Percentiles rank a stretch among this genome's conserved stretches.
phyloP scores from a whole-genome alignment of 2,797 vertebrate genomes.

The Anniella stebbinsi region DNA sequence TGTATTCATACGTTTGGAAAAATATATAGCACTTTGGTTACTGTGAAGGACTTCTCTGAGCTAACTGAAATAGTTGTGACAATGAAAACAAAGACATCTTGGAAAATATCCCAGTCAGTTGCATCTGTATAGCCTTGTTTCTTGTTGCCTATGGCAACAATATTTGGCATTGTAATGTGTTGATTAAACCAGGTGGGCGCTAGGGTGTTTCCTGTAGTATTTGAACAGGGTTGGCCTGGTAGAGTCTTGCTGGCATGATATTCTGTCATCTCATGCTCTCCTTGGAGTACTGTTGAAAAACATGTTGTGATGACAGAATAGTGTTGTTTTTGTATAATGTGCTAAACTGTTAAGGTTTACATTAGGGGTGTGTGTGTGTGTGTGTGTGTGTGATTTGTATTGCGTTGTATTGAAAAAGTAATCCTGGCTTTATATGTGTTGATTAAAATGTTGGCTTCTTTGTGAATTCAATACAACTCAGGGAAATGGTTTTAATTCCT shows the following conservation, averaged over 20 bases:
- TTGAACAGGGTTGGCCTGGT: neutral
- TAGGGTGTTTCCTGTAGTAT: neutral
- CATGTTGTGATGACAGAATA: neutral
- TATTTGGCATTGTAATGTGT: neutral
- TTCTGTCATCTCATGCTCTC: neutral
- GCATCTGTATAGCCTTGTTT: neutral
- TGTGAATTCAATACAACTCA: neutral
- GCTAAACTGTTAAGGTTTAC: neutral
- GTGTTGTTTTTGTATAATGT: neutral
- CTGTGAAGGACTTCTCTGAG: neutral
- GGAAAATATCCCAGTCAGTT: neutral
- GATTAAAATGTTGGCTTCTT: neutral
- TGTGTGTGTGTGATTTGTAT: neutral
- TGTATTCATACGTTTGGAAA: neutral
- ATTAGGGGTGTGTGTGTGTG: too few species aligned
- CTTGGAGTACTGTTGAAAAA: neutral
- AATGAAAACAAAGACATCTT: neutral
- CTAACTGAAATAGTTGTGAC: neutral
- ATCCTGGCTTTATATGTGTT: neutral
- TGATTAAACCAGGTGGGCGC: neutral
- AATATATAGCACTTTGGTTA: neutral
- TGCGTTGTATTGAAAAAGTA: neutral
- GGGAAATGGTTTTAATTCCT: neutral
- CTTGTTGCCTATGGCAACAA: neutral
- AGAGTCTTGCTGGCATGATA: neutral